A percentile compares a stretch with the other conserved stretches of the same genome.
These are phyloP conservation scores for Potamilus streckersoni DNA, from an alignment of 1,140 invertebrate genomes.

Conservation along the genomic window DNA sequence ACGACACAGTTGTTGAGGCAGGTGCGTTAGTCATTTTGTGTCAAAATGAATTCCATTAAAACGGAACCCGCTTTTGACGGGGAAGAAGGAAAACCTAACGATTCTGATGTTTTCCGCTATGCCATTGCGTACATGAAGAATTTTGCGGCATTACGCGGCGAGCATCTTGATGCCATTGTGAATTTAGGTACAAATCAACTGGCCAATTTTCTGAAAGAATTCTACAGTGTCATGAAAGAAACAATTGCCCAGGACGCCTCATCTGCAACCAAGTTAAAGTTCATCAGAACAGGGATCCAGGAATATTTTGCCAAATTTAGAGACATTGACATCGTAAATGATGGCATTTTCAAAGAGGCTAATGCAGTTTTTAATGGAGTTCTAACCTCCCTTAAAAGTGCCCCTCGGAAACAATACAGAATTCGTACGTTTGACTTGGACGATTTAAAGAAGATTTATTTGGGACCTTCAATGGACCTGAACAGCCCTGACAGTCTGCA, in stretches of 20 bases:
- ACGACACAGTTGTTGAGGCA: no score
- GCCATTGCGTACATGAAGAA: no score
- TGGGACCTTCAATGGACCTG: constrained; percentile 52
- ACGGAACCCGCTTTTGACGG: no score
- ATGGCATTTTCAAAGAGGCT: constrained; percentile 48
- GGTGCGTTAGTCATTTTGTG: no score
- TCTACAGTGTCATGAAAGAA: constrained; percentile 47
- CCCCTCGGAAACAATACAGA: constrained; percentile 33
- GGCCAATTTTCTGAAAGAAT: constrained; percentile 54
- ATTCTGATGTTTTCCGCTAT: no score
- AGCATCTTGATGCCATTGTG: no score
- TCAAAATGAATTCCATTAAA: no score
- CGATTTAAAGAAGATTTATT: constrained; percentile 57
- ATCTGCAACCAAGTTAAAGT: constrained; percentile 32
- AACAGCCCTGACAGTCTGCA: constrained; percentile 55
- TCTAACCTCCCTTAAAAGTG: constrained; percentile 21
- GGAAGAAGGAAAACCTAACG: no score
- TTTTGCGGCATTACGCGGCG: no score
- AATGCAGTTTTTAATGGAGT: constrained; percentile 52
- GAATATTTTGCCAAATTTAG: constrained; percentile 54
- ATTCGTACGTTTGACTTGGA: constrained; percentile 48
- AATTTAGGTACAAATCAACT: constrained; percentile 13
- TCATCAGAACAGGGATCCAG: constrained; percentile 47
- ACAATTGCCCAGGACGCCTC: constrained; percentile 28
- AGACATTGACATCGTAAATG: constrained; percentile 51